Percentiles rank a stretch among this genome's conserved stretches.
These are phyloP conservation scores for Calidris pugnax DNA, from an alignment of 2,113 vertebrate species.

Conservation along the genomic window DNA sequence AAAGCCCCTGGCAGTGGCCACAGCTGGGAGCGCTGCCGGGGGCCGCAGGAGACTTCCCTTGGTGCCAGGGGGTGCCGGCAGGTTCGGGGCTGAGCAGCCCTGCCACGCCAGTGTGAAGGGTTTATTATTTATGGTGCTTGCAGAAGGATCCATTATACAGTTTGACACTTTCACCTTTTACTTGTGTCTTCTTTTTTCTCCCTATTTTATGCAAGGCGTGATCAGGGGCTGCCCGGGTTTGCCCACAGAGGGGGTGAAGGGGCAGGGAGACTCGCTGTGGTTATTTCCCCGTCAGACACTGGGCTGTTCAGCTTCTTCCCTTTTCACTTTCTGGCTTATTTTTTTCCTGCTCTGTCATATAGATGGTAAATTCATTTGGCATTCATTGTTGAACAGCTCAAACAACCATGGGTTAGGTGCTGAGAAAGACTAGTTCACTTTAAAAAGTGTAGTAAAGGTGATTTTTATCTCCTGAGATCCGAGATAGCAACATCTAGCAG, in stretches of 20 bases:
- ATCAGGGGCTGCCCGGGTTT: accelerated
- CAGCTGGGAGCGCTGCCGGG: accelerated
- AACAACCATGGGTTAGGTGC: background rate
- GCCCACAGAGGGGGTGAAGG: background rate
- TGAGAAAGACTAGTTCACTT: background rate
- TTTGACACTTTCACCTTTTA: background rate
- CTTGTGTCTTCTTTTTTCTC: background rate
- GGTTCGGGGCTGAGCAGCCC: background rate
- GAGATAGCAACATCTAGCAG: background rate
- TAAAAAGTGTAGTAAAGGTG: background rate
- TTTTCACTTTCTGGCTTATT: background rate
- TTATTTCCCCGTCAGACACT: accelerated
- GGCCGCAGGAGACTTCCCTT: accelerated
- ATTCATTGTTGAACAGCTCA: background rate
- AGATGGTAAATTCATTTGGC: background rate
- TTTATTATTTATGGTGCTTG: background rate
- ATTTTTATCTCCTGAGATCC: background rate
- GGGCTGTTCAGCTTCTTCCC: background rate
- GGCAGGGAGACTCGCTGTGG: background rate
- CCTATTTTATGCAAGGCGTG: background rate
- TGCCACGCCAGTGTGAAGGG: accelerated
- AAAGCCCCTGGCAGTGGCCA: accelerated
- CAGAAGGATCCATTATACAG: accelerated
- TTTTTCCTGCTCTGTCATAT: background rate
- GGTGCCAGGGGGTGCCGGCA: accelerated